These are phyloP conservation scores for Papilio polyxenes DNA, from an alignment of 1,140 invertebrate species.

Conservation along the genomic window DNA sequence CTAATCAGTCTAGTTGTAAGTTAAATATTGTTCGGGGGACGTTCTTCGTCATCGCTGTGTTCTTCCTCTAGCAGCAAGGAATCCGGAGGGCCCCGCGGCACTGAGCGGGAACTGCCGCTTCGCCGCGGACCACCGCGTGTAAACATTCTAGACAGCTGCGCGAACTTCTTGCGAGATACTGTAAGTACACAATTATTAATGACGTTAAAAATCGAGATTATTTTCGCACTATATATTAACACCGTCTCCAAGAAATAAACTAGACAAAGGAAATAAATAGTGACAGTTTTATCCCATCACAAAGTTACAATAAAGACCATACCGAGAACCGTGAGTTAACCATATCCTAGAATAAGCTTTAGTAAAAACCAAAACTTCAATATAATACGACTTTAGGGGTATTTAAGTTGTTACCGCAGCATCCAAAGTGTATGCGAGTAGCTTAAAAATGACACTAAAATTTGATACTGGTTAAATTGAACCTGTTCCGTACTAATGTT, in stretches of 20 bases:
- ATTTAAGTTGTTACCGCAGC: background rate
- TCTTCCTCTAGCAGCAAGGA: conserved; percentile 82
- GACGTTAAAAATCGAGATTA: background rate
- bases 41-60: conserved; percentile 83
- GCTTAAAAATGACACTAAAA: background rate
- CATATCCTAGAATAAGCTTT: no score
- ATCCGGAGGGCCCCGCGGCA: conserved; percentile 74
- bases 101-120: conserved; percentile 81
- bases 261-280: no score
- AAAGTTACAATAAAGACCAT: no score
- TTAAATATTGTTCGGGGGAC: conserved; percentile 56
- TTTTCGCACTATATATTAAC: no score
- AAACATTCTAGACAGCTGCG: conserved; percentile 89
- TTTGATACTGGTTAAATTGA: conserved; percentile 4
- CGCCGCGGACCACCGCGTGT: conserved; percentile 85
- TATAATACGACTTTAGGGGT: background rate
- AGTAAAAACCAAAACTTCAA: no score
- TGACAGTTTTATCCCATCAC: no score
- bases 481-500: background rate
- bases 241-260: no score
- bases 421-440: background rate
- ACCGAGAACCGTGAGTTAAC: no score
- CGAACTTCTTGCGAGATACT: conserved; percentile 91
- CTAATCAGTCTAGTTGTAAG: conserved; percentile 49
- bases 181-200: conserved; percentile 41